A percentile compares a stretch with the other conserved stretches of the same genome.
Evolutionary conservation across 2,888 invertebrate genomes (phyloP).

Genomic region (Serrognathus titanus): DNA sequence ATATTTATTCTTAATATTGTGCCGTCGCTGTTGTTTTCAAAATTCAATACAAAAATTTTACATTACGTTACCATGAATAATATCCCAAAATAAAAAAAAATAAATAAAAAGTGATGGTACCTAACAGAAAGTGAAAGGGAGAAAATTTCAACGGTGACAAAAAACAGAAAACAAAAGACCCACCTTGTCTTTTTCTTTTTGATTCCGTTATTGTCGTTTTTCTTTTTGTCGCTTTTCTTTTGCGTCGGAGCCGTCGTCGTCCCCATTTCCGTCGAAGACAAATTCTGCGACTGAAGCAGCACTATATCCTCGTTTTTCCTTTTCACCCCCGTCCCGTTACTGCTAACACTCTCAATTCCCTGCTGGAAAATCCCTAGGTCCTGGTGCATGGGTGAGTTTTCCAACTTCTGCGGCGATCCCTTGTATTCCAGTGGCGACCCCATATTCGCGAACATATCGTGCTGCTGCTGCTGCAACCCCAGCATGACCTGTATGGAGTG

Average conservation of each 20-base stretch:
- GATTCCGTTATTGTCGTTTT: constrained; percentile 79
- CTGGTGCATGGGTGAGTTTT: constrained; percentile 48
- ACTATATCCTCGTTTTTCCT: constrained; percentile 46
- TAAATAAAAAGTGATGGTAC: too few relatives aligned
- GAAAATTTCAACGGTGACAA: too few relatives aligned
- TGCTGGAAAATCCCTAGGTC: constrained; percentile 38
- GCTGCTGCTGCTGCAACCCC: constrained; percentile 54
- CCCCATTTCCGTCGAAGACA: constrained; percentile 45
- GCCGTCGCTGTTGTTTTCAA: too few relatives aligned
- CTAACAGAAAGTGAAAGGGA: too few relatives aligned
- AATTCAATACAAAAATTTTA: too few relatives aligned
- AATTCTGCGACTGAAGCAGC: constrained; percentile 50
- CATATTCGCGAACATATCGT: constrained; percentile 48
- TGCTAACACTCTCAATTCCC: constrained; percentile 35
- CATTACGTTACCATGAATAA: too few relatives aligned
- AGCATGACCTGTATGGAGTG: constrained; percentile 69
- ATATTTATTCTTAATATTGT: too few relatives aligned
- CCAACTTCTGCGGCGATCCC: constrained; percentile 49
- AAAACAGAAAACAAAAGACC: constrained; percentile 22
- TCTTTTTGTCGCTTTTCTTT: constrained; percentile 71
- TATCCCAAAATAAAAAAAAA: too few relatives aligned
- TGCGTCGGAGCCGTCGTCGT: constrained; percentile 48
- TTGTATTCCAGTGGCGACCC: constrained; percentile 50
- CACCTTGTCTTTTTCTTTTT: constrained; percentile 93
- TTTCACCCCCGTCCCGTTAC: constrained; percentile 38